Evolutionary conservation across 2,113 vertebrate species (phyloP), one percentile per base, ranked within the genome.

Genomic region (Xenus cinereus): DNA sequence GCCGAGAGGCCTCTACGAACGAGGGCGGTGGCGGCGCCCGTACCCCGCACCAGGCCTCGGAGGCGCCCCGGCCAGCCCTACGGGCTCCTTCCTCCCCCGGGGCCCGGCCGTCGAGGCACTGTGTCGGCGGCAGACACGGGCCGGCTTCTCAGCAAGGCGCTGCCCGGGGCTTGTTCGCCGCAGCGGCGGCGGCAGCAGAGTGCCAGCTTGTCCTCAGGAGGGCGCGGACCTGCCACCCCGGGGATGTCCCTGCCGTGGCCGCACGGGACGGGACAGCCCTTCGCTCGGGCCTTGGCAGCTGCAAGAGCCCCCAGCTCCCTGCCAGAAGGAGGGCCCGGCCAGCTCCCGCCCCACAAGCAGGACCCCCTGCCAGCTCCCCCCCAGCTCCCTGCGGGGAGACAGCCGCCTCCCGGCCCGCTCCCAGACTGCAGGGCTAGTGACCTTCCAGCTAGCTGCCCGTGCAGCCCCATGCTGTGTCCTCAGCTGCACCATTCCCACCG

Each of bases 191-290:
- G 4, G 30, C 5, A 27, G 50, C 3, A 9, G 11, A 16, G 39
- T 8, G 13, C 10, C 33, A 6, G 59, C 48, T 7, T 6, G 14
- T 3, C 7, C 14, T 30, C 30, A 2, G 60, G 15, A 33, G 39
- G 6, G 54, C 9, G 13, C 18, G 17, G 33, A 8, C 7, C 39
- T 2, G 4, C n/a, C 30, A 0, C 21, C 11, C 19, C 39, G 3
- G 28, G 19, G 16, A 1, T 6, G 39, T 14, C 26, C 27, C 5
- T n/a, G 62, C 37, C 7, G 7, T 3, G 62, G 63, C 15, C 48
- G 9, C 22, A 8, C 15, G 19, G 14, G 1, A 6, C 16, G 32
- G 23, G 17, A 60, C 33, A 26, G 79, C 27, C 33, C 51, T 27
- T 10, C 8, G 10, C 28, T 15, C 23, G 13, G 18, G 18, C 73